Conservation (phyloP, 2,797 vertebrate species). For the Eupleurogrammus muticus region DNA sequence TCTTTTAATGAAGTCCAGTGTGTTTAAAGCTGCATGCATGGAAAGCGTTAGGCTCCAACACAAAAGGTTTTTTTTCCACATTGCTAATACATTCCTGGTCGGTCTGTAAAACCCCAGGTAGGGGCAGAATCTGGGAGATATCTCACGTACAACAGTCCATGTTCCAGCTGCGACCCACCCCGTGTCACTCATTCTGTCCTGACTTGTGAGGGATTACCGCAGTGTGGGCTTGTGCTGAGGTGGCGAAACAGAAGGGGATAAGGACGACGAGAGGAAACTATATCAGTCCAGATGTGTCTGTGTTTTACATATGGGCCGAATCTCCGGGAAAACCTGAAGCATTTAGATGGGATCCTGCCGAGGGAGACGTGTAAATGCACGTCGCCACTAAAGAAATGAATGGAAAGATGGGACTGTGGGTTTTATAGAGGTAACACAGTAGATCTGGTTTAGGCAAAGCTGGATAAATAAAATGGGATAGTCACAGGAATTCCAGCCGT, state of each 20-base stretch:
- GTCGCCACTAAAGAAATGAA: constrained; percentile 38
- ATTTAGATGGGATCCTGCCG: constrained; percentile 49
- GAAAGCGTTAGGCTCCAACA: constrained; percentile 36
- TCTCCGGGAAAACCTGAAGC: constrained; percentile 52
- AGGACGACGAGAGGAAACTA: constrained; percentile 62
- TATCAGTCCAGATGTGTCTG: constrained; percentile 45
- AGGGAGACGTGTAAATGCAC: constrained; percentile 42
- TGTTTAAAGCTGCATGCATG: constrained; percentile 64
- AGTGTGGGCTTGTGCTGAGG: constrained; percentile 77
- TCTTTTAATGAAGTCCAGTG: constrained; percentile 77
- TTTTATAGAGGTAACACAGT: constrained; percentile 46
- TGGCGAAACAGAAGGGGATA: constrained; percentile 71
- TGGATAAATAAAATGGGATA: constrained; percentile 58
- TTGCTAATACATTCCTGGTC: constrained; percentile 55
- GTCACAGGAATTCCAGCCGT: constrained; percentile 46
- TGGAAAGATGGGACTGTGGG: constrained; percentile 15
- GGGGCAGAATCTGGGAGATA: constrained; percentile 65
- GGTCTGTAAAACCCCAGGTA: constrained; percentile 54
- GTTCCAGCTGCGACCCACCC: constrained; percentile 72
- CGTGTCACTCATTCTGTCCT: constrained; percentile 78
- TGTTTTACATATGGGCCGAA: constrained; percentile 69
- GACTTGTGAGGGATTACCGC: constrained; percentile 80
- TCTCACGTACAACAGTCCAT: constrained; percentile 56
- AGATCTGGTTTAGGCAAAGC: constrained; percentile 54
- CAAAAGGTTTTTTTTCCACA: constrained; percentile 35